Conservation (phyloP, 2,888 invertebrate species). For the Tillus elongatus region DNA sequence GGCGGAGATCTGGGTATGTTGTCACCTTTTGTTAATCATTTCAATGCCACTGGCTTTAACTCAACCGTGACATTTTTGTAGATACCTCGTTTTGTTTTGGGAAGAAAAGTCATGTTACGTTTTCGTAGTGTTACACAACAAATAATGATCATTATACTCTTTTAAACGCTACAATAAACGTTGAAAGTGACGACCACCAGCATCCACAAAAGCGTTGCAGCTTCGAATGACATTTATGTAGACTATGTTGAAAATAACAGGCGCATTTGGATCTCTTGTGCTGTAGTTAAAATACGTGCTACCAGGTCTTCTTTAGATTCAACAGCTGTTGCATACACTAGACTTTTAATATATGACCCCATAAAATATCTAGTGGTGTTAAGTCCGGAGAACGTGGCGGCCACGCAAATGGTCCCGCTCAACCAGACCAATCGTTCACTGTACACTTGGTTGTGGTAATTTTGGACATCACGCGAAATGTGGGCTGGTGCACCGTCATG, state of each 20-base stretch:
- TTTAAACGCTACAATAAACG: background rate
- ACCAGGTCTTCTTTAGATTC: conserved; percentile 3
- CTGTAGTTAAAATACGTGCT: background rate
- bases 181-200: conserved; percentile 4
- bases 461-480: conserved; percentile 1
- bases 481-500: conserved; percentile 1
- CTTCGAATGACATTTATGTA: background rate
- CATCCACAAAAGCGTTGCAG: conserved; percentile 1
- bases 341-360: background rate
- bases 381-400: conserved; percentile 4
- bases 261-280: conserved; percentile 4
- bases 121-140: background rate
- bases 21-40: too few species aligned
- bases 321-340: conserved; percentile 1
- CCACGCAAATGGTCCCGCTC: background rate
- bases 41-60: too few species aligned
- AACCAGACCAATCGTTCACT: conserved; percentile 4
- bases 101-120: too few species aligned
- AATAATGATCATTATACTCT: background rate
- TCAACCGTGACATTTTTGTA: too few species aligned
- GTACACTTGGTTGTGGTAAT: conserved; percentile 1
- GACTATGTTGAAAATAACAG: background rate
- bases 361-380: background rate
- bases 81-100: too few species aligned
- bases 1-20: too few species aligned